Base-by-base conservation (phyloP, 1,140 invertebrate species). In the Eupristina koningsbergeri region DNA sequence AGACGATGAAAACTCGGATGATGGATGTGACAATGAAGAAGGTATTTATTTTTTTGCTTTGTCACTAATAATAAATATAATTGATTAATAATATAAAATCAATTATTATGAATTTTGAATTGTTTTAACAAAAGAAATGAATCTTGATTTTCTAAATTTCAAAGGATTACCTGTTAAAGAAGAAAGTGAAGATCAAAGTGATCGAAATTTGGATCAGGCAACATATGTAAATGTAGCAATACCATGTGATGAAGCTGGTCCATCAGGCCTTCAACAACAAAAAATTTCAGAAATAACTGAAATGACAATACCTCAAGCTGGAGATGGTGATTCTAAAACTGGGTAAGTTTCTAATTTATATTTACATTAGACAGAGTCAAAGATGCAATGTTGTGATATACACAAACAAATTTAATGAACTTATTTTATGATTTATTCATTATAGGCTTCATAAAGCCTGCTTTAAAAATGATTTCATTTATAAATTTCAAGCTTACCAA, bases 231-330 rank as follows among this genome's bases (percentile, higher is more conserved):
- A 92, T 84, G 92, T 93, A 31, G 90, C 92, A 29, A 85, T 93
- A 63, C 89, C 92, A 0, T 93, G 93, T 75, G 92, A 93, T 7
- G 93, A 93, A 85, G 93, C 94, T 39, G 94, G 94, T 53, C 94
- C 94, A 0, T 94, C 93, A 0, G 94, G 94, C n/a, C 86, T 94
- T 47, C 89, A 93, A 84, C 89, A 93, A 87, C 90, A 92, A 77
- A 92, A 92, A 85, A 88, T 92, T 8, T 41, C 88, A 22, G 90
- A 92, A 19, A 89, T 92, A 63, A 85, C 91, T 29, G 91, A 92
- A 61, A 90, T 92, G 76, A 84, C 88, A 34, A 89, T 92, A 69
- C 88, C 88, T 80, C 89, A 91, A 73, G 36, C 87, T 69, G 36
- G 88, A 22, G 92, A 91, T 67, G 90, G 87, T 71, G 90, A 93